These are phyloP conservation scores for Drosophila austrosaltans DNA, from an alignment of 2,888 invertebrate genomes.

Conservation along the genomic window DNA sequence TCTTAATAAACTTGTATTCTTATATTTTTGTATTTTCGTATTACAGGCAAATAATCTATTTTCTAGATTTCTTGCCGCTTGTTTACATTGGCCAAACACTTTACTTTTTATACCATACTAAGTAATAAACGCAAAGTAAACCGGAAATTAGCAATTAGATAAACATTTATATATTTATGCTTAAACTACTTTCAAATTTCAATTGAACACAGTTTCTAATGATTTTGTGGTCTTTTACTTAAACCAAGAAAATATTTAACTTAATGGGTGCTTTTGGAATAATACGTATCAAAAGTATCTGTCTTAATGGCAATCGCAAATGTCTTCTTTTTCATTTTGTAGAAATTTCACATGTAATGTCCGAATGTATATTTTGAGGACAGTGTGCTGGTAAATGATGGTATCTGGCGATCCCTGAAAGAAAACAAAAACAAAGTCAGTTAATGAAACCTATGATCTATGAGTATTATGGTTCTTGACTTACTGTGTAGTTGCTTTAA, in stretches of 20 bases:
- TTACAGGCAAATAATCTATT: no score
- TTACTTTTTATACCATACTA: no score
- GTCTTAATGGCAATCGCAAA: constrained; percentile 9
- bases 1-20: no score
- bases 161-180: background rate
- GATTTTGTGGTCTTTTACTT: background rate
- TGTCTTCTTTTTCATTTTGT: background rate
- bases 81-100: background rate
- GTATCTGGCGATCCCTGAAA: constrained; percentile 79
- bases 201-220: background rate
- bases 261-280: background rate
- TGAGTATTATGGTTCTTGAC: constrained; percentile 42
- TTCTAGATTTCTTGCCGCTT: background rate
- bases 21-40: no score
- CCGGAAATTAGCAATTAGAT: no score
- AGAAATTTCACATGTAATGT: constrained; percentile 66
- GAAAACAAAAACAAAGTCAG: background rate
- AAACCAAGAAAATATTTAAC: background rate
- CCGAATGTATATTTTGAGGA: constrained; percentile 81
- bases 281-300: constrained; percentile 1
- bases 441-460: background rate
- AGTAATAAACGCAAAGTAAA: no score
- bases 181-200: background rate
- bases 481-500: constrained; percentile 34
- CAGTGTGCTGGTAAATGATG: constrained; percentile 79